phyloP scores from a whole-genome alignment of 2,888 invertebrate genomes.

The Oligia strigilis region DNA sequence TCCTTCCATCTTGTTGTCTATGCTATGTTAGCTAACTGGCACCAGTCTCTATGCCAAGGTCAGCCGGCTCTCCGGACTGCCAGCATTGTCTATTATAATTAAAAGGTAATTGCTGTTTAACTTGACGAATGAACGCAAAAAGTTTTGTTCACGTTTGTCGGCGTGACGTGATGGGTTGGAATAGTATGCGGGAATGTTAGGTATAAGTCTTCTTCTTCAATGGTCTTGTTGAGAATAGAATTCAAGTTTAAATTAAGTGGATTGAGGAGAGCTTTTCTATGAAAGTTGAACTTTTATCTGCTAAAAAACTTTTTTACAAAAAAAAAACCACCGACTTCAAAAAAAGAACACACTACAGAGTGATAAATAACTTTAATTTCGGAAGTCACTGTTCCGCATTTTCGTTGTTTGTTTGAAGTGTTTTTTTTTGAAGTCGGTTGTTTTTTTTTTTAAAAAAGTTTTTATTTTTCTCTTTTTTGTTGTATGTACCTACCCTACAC shows the following conservation, averaged over 20 bases:
- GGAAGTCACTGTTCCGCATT: too few relatives aligned
- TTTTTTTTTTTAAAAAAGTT: too few relatives aligned
- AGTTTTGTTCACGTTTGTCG: conserved; percentile 22
- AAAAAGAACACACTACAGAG: too few relatives aligned
- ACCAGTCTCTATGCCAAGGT: conserved; percentile 61
- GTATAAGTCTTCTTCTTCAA: not conserved
- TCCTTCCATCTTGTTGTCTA: not conserved
- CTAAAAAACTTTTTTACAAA: too few relatives aligned
- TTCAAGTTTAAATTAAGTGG: not conserved
- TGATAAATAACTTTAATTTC: too few relatives aligned
- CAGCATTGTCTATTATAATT: conserved; percentile 61
- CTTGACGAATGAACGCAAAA: conserved; percentile 45
- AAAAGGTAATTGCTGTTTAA: conserved; percentile 54
- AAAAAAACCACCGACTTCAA: too few relatives aligned
- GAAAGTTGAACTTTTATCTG: not conserved
- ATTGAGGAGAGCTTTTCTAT: not conserved
- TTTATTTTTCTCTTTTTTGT: too few relatives aligned
- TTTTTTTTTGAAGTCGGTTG: too few relatives aligned
- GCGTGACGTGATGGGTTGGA: not conserved
- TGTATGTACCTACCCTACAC: too few relatives aligned
- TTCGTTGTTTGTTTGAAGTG: too few relatives aligned
- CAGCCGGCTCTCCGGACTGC: conserved; percentile 50
- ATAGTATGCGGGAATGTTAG: not conserved
- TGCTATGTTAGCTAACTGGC: conserved; percentile 37
- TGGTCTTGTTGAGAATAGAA: not conserved